phyloP scores from a whole-genome alignment of 2,113 vertebrate genomes.

The Triplophysa rosa region DNA sequence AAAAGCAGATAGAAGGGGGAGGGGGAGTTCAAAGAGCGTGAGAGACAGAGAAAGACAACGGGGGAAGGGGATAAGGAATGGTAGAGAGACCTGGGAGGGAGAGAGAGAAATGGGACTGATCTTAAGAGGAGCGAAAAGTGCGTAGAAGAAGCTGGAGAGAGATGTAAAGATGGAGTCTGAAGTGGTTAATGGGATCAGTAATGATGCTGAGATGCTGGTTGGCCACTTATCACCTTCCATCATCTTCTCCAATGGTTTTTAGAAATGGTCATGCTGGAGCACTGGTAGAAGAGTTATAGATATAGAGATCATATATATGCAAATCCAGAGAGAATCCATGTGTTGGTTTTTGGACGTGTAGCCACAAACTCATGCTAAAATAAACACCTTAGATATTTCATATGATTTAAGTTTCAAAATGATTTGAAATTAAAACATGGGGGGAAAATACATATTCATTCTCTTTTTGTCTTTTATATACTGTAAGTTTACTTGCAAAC shows the following conservation, averaged over 20 bases:
- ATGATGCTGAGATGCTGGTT: background rate
- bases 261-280: background rate
- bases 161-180: background rate
- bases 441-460: too few species aligned
- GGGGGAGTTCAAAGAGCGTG: constrained; percentile 12
- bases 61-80: background rate
- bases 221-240: background rate
- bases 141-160: background rate
- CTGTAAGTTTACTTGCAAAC: too few species aligned
- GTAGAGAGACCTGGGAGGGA: background rate
- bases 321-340: too few species aligned
- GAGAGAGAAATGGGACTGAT: background rate
- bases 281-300: too few species aligned
- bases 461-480: too few species aligned
- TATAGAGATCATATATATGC: too few species aligned
- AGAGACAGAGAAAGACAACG: background rate
- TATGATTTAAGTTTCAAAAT: too few species aligned
- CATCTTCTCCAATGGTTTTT: background rate
- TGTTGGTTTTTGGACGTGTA: too few species aligned
- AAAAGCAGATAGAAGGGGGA: background rate
- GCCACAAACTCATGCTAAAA: too few species aligned
- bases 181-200: background rate
- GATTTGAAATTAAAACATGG: too few species aligned
- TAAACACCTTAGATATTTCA: too few species aligned
- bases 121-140: background rate